phyloP scores from a whole-genome alignment of 1,140 invertebrate genomes.

The Tetragonula clypearis region DNA sequence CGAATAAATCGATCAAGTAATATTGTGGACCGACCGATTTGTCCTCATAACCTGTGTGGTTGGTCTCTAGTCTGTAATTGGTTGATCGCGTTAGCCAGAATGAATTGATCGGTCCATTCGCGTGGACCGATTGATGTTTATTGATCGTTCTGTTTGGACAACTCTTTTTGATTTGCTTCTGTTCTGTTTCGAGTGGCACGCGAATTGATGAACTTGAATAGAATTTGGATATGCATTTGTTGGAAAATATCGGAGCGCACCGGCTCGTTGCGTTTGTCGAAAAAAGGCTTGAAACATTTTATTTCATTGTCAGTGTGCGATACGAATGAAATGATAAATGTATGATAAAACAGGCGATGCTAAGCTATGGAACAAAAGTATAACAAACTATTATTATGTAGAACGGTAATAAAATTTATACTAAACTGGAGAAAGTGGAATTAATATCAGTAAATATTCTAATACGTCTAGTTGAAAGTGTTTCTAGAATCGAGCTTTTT shows the following conservation, averaged over 20 bases:
- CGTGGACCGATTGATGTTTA: not conserved
- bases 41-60: slow-evolving; percentile 26
- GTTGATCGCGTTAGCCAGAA: not conserved
- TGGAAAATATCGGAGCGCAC: too few relatives aligned
- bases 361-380: too few relatives aligned
- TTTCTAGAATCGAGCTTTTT: not conserved
- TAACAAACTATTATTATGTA: too few relatives aligned
- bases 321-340: too few relatives aligned
- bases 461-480: not conserved
- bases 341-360: too few relatives aligned
- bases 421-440: too few relatives aligned
- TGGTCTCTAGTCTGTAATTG: slow-evolving; percentile 15
- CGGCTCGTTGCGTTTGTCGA: too few relatives aligned
- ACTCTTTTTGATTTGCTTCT: not conserved
- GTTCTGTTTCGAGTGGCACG: not conserved
- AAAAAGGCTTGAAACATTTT: too few relatives aligned
- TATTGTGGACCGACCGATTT: slow-evolving; percentile 27
- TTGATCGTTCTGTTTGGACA: not conserved
- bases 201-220: not conserved
- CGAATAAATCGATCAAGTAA: slow-evolving; percentile 49
- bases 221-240: not conserved
- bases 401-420: too few relatives aligned
- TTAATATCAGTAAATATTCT: not conserved
- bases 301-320: too few relatives aligned
- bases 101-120: not conserved